Base-by-base conservation (phyloP, 2,113 vertebrate species). In the Butorides virescens region DNA sequence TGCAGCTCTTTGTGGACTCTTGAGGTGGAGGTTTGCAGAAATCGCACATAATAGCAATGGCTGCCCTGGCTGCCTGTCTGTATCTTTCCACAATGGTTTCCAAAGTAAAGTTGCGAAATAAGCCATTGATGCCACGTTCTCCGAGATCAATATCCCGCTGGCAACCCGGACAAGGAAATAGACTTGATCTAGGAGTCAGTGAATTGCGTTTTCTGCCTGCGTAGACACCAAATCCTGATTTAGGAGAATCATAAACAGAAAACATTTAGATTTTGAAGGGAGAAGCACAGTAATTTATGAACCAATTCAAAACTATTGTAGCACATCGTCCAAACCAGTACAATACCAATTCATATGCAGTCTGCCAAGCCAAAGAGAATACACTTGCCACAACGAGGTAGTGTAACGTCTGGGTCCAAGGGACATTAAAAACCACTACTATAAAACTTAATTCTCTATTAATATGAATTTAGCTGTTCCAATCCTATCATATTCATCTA, bases 1-100 rank as follows among this genome's bases (percentile, higher is more conserved):
- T 98, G 97, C 99, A 99, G 97, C 99, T 99, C 98, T 99, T 99
- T 2, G 99, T 99, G 47, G 99, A 99, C 94, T 99, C 99, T 68
- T 99, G 99, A 81, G 96, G 97, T 2, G 99, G 99, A n/a, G 99
- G 99, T 90, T 99, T 99, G 90, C 99, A 99, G 58, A 98, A 98
- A 95, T 99, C 99, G 34, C 99, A 99, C 99, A 99, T 99, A 94
- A 99, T 99, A 22, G 99, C 99, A 21, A 99, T 82, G 19, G 99
- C 99, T 7, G 99, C 99, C 8, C 99, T 98, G 19, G 99, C 99
- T 29, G 99, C 99, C 97, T 99, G 99, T 34, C 99, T 98, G 71
- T 99, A 99, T 61, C 99, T 98, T 96, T 99, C 99, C 2, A 99
- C 99, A 66, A 99, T 99, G 52, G 97, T 99, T 98, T 99, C 99